Evolutionary conservation across 1,140 invertebrate species (phyloP), one percentile per base, ranked within the genome.

Genomic region (Macrocentrus cingulum): DNA sequence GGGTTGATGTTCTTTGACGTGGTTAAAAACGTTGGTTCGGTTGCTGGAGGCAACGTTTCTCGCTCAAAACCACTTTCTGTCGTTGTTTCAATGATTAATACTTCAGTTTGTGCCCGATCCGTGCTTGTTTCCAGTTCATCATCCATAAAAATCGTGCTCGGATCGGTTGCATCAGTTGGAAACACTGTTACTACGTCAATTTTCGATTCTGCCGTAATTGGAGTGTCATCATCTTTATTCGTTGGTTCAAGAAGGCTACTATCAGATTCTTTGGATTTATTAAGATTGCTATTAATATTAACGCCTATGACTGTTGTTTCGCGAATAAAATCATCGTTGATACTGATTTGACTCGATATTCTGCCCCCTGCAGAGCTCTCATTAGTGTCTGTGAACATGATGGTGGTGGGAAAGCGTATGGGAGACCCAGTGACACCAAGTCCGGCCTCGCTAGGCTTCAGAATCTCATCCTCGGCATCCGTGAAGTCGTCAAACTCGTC

Each of bases 381-480:
- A 0, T 65, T 56, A 7, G 54, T 60, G 22, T 64, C 59, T n/a
- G 9, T 7, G 29, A 19, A 13, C 5, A n/a, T 39, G n/a, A 37
- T 25, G 23, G 25, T 36, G 15, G 13, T 22, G 23, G 32, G 36
- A 9, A 25, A 22, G n/a, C 25, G 42, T 2, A 20, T 41, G 32
- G 23, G 11, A 23, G 19, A 64, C 55, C 70, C 66, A 11, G 70
- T 74, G 13, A 63, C 52, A 6, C 46, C 49, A 56, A 72, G 69
- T 1, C 75, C 75, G 4, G 75, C 71, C 29, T 77, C 77, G 4
- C 75, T 71, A 7, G 73, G 71, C 46, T 66, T 66, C 19, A 79
- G 19, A 39, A 79, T 58, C 44, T 79, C 76, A 11, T 74, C 69
- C 9, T 71, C 70, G 16, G 56, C 60, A 23, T 73, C 67, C 5